phyloP scores from a whole-genome alignment of 2,888 invertebrate species.

The Zygogramma bicolorata region DNA sequence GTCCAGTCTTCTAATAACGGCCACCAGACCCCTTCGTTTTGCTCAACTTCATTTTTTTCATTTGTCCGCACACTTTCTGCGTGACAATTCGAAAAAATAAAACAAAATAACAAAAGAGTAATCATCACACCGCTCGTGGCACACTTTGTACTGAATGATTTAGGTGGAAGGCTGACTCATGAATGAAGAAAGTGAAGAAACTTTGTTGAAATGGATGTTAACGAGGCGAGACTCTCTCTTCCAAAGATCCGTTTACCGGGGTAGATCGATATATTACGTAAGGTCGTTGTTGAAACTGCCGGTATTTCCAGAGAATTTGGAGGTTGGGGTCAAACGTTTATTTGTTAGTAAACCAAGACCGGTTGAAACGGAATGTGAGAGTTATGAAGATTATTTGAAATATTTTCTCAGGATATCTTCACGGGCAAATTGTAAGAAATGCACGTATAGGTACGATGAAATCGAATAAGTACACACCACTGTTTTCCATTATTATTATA shows the following conservation, averaged over 20 bases:
- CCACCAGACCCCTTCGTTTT: conserved; percentile 71
- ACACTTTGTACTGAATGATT: conserved; percentile 38
- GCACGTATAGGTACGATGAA: too few relatives aligned
- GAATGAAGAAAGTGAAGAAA: conserved; percentile 45
- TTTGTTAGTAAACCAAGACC: neutral
- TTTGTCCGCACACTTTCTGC: conserved; percentile 38
- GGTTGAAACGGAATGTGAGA: neutral
- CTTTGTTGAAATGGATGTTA: conserved; percentile 27
- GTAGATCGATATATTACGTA: conserved; percentile 19
- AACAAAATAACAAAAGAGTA: conserved; percentile 26
- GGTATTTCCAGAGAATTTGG: neutral
- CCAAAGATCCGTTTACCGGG: conserved; percentile 29
- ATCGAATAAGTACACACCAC: neutral
- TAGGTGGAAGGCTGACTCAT: conserved; percentile 24
- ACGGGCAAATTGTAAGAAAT: too few relatives aligned
- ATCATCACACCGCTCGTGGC: conserved; percentile 43
- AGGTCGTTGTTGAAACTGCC: neutral
- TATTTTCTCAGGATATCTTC: too few relatives aligned
- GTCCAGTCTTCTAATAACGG: conserved; percentile 76
- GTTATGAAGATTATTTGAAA: neutral
- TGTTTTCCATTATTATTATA: too few relatives aligned
- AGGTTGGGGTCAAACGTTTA: neutral
- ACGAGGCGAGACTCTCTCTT: conserved; percentile 39
- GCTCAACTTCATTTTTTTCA: conserved; percentile 54
- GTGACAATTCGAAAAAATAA: conserved; percentile 39